Base-by-base conservation (phyloP, 2,888 invertebrate species). In the Aradus depressus region DNA sequence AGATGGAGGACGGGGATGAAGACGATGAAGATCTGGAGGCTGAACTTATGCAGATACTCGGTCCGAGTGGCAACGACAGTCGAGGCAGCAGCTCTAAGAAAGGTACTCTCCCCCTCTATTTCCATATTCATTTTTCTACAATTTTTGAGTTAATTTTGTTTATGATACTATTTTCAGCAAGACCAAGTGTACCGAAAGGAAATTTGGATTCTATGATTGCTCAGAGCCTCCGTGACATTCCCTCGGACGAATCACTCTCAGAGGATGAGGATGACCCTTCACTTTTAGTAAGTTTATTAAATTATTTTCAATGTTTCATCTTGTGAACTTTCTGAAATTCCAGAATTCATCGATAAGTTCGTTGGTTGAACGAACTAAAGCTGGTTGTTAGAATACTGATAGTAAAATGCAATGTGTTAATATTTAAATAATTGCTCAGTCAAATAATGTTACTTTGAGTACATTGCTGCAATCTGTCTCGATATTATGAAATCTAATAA, bases 11-110 rank as follows among this genome's bases (percentile, higher is more conserved):
- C 62, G 77, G 75, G 60, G 72, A 72, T 54, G 76, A 67, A 0
- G 71, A 75, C 61, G 90, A 91, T 64, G 80, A 80, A 52, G 90
- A 89, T 64, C 70, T 92, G 56, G 92, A 92, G 67, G 89, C 88
- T 0, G 92, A 93, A 67, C 68, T 92, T 41, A 42, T 59, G 34
- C 50, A 54, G 3, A 56, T 58, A 19, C 45, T 60, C 21, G 51
- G 53, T 10, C 41, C 50, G 16, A 50, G 37, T 10, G 32, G 43
- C 28, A 28, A 14, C 14, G 44, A 48, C 4, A 43, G 49, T 19
- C 22, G 67, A 2, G 69, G 67, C 55, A 53, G 59, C 12, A 58
- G 61, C 49, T 37, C 41, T 16, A 39, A 52, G 14, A 38, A 38
- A 38, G 38, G 38, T 38, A 14, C n/a, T 35, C 16, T 28, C 10